Conservation (phyloP, 2,113 vertebrate genomes). For the Electrona antarctica region DNA sequence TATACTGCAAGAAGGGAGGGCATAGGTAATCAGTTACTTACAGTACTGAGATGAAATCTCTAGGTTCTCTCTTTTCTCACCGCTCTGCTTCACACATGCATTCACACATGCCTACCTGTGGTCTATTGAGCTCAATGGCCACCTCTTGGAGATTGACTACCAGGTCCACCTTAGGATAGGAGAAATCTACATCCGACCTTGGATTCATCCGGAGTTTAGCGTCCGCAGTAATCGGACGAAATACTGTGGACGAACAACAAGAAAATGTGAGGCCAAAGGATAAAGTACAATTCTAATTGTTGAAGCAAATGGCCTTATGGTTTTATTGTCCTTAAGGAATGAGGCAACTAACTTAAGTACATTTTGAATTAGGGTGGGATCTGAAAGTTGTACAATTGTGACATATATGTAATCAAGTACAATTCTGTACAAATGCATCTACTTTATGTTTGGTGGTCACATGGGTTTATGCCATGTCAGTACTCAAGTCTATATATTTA, state of each 20-base stretch:
- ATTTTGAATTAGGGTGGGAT: background rate
- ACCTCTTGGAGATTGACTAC: constrained; percentile 90
- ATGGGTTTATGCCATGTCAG: background rate
- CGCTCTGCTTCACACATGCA: background rate
- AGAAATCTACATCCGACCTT: constrained; percentile 92
- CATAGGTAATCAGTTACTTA: constrained; percentile 28
- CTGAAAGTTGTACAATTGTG: no score
- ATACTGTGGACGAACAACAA: constrained; percentile 78
- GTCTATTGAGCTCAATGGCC: constrained; percentile 90
- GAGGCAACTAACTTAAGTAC: accelerated
- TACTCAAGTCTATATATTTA: background rate
- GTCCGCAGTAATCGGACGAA: constrained; percentile 91
- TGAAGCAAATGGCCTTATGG: background rate
- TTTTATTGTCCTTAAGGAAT: background rate
- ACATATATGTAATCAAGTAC: background rate
- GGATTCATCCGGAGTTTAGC: constrained; percentile 97
- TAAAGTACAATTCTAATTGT: background rate
- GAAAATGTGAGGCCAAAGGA: background rate
- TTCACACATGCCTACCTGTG: constrained; percentile 82
- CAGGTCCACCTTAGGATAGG: constrained; percentile 91
- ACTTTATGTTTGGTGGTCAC: no score
- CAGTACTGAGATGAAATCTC: background rate
- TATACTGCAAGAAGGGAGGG: constrained; percentile 82
- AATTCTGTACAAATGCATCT: background rate
- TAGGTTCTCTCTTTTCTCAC: constrained; percentile 3